These are phyloP conservation scores for Platyscapa corneri DNA, from an alignment of 1,140 invertebrate species.

Conservation along the genomic window DNA sequence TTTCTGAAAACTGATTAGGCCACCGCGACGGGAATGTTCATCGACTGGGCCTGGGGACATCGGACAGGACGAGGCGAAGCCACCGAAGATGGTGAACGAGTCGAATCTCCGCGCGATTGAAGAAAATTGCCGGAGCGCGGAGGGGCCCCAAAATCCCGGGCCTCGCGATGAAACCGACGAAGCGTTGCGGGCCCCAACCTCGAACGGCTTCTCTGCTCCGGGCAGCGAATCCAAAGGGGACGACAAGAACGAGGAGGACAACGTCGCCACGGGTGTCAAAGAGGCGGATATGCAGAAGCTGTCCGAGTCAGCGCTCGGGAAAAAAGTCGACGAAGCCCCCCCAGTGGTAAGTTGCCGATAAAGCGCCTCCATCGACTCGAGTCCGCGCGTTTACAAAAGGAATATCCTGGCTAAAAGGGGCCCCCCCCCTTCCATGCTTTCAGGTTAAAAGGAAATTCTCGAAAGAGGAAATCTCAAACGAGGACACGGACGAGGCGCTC, in stretches of 20 bases:
- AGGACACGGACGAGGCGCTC: conserved; percentile 68
- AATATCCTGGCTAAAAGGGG: no score
- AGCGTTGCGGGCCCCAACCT: conserved; percentile 31
- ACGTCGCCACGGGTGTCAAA: not conserved
- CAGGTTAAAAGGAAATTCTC: conserved; percentile 64
- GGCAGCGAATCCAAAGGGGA: conserved; percentile 15
- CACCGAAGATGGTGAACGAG: conserved; percentile 41
- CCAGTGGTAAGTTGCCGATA: conserved; percentile 39
- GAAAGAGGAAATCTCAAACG: conserved; percentile 69
- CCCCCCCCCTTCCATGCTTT: no score
- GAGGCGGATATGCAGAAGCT: conserved; percentile 45
- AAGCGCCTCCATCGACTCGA: no score
- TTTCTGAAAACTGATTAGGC: not conserved
- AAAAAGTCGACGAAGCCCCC: conserved; percentile 52
- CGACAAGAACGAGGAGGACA: conserved; percentile 37
- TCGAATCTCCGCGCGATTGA: not conserved
- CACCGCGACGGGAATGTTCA: conserved; percentile 20
- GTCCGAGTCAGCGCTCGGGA: conserved; percentile 47
- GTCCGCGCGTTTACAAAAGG: no score
- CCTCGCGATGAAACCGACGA: conserved; percentile 48
- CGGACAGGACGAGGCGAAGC: conserved; percentile 21
- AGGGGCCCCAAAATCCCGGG: not conserved
- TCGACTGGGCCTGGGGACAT: conserved; percentile 17
- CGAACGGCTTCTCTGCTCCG: not conserved
- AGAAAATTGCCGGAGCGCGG: not conserved